Base-by-base conservation (phyloP, 2,888 invertebrate genomes). In the Pandemis cinnamomeana region DNA sequence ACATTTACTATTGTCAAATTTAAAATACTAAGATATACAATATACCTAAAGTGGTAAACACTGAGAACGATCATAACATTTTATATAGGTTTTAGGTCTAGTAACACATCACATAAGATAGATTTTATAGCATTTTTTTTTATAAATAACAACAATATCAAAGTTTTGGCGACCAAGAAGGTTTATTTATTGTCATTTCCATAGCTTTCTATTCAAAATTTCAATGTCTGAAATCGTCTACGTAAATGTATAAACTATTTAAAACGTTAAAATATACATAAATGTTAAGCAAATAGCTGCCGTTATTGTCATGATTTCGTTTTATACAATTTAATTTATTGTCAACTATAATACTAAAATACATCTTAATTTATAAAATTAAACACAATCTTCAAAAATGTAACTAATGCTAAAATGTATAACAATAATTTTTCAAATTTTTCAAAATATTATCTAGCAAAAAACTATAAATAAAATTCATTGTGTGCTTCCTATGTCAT, bases 1-100 rank as follows among this genome's bases (percentile, higher is more conserved):
- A 75, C 58, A 71, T 51, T 71, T 75, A 73, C 58, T 66, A 73
- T 71, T 71, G 72, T 76, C 72, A 72, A 68, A 61, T 72, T 53
- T 71, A 69, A 48, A 13, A 66, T 53, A 46, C 46, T 75, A 64
- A 46, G n/a, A 27, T 72, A 64, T 42, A 61, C 36, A 27, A 69
- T 67, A 41, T 71, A 20, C 48, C 55, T 71, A 67, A 61, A 70
- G 41, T 42, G 44, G 61, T 74, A 67, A 71, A 74, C 74, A 74
- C 53, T 70, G 48, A 74, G 71, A 71, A 66, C 55, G 60, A 44
- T 53, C n/a, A 53, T 74, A 74, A 74, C 74, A 74, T 67, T 74
- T 74, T 51, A 73, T 73, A 73, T 70, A 73, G 42, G 51, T 44
- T 67, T 73, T 62, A 73, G 51, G 70, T 51, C 69, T 73, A 74